Base-by-base conservation (phyloP, 1,140 invertebrate species). In the Elysia chlorotica region DNA sequence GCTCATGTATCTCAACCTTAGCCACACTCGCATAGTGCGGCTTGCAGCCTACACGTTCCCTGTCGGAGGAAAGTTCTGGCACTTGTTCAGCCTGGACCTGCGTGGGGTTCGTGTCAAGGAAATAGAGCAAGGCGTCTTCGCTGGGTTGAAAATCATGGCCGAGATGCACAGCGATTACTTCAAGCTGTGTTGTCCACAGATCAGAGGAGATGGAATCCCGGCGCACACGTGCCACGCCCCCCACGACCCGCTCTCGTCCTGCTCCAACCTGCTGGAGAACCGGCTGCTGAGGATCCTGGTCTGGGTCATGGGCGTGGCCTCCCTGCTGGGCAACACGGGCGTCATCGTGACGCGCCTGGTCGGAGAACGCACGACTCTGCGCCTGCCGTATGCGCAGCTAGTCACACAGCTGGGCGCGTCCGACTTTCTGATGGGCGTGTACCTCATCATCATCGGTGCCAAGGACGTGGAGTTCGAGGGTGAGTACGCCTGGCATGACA, bases 381-480 rank as follows among this genome's bases (percentile, higher is more conserved):
- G 37, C 19, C 41, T 56, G 0, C 54, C 37, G 14, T 74, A 77
- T 21, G 72, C 75, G 1, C 53, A 75, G 0, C 78, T 80, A 10
- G 75, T 82, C 30, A 73, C 78, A 10, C 80, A 82, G 72, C 71
- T 85, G 17, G 74, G 77, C 33, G 30, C 81, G 21, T 78, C 82
- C 30, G 83, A 85, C 67, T 77, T 83, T 30, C 67, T 81, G 21
- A 85, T 83, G 82, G 83, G 83, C 0, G 48, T 83, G 4, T 85
- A 85, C 67, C 59, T 85, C 57, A 61, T 79, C 1, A 80, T 85
- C n/a, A 82, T 85, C 35, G 82, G 77, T 4, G 56, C 73, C 1
- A 78, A 79, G 2, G 83, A 85, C 59, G 56, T 68, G 2, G 35
- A 69, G n/a, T 83, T 78, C 65, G 73, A 77, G 10, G 80, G 79